Evolutionary conservation across 2,797 vertebrate species (phyloP), one percentile per base, ranked within the genome.

Genomic region (Argyrosomus regius): DNA sequence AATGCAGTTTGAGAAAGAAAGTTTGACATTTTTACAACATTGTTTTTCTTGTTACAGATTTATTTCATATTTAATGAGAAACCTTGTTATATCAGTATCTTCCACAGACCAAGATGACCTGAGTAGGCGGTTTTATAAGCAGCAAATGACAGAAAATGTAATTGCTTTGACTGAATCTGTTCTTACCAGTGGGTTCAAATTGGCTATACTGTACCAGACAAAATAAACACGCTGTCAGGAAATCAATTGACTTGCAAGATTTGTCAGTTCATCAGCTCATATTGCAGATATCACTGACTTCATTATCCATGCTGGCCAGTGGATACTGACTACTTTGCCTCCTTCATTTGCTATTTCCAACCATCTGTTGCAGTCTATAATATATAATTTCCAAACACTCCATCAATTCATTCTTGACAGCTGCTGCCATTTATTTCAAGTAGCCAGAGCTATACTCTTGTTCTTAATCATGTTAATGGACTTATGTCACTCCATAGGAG

Each of bases 361-460:
- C 73, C 64, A 81, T 79, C 57, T 83, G 75, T 71, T 81, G 64
- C 28, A 49, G 35, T 39, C 35, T 54, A 63, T 39, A 9, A 39
- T 39, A 39, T 39, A 58, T 60, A 0, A 61, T 80, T 72, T 59
- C 56, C 49, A 58, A 65, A 72, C 71, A 17, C 41, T 53, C 28
- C 13, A 53, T 81, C 61, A 64, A 53, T 53, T 65, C 45, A 22
- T 72, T 13, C 48, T 66, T 56, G 56, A 68, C 61, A 73, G 56
- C 49, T 67, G 72, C 49, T 16, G 71, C 45, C 61, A 72, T 67
- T 82, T 82, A 64, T 71, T 78, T 76, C 77, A 83, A 80, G 75
- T 28, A 56, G 73, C 72, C 74, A 28, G 77, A 62, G 62, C 79
- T 65, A 58, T 48, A 58, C 81, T 52, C 20, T 49, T 66, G 72